Base-by-base conservation (phyloP, 2,888 invertebrate genomes). In the Agrochola macilenta region DNA sequence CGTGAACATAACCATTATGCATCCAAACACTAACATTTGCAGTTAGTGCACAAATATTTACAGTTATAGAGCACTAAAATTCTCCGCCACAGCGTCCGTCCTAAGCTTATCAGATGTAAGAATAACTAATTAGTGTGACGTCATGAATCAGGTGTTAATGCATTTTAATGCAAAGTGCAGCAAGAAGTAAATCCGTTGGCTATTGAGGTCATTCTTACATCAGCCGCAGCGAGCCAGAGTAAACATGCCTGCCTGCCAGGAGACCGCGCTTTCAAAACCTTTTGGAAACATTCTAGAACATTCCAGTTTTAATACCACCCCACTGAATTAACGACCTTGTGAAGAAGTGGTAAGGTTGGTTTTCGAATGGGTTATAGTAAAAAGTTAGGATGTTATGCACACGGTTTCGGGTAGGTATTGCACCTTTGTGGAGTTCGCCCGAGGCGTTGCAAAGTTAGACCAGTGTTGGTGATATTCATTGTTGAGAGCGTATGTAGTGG, bases 121-220 rank as follows among this genome's bases (percentile, higher is more conserved):
- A 66, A 46, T 76, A 76, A 60, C 63, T 58, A 63, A 73, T 61
- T 23, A 54, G 5, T 39, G 26, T 72, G 79, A 61, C 71, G 61
- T 72, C 79, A 75, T 52, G 26, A 63, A 60, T 75, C 43, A 71
- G 17, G 58, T 78, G 74, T 63, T 83, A 82, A 82, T 74, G 54
- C n/a, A 69, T 68, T 83, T 74, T 65, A 74, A 81, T 70, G 68
- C 64, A 72, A 75, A 79, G 46, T 69, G 79, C 58, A 76, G 74
- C 68, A 73, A 78, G 78, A 78, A 73, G 79, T 79, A 83, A 81
- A 89, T 86, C 86, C 83, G 73, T 70, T 80, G 87, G 89, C 83
- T 88, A 90, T 89, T 88, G 88, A 87, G 89, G 91, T 89, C 89
- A 90, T 90, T 89, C 87, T 87, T 84, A 85, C 88, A 89, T 88